A percentile compares a stretch with the other conserved stretches of the same genome.
phyloP scores from a whole-genome alignment of 2,888 invertebrate genomes.

The Watsonalla cultraria region DNA sequence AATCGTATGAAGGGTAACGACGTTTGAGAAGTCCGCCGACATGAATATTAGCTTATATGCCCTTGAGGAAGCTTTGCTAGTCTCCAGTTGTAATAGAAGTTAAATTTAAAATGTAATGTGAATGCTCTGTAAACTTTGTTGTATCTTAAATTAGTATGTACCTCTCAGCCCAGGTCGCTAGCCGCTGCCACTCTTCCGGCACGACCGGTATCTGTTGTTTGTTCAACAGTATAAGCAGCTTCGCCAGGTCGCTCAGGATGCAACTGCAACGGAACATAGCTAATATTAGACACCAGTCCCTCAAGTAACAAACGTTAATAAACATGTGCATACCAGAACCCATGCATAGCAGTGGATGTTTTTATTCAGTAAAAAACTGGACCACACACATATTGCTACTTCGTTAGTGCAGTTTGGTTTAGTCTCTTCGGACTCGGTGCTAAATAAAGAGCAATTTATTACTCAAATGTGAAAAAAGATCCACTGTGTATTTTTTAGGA shows the following conservation, averaged over 20 bases:
- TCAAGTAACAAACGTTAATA: slow-evolving; percentile 27
- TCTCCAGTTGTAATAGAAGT: too few species aligned
- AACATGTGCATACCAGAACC: slow-evolving; percentile 12
- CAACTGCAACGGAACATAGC: slow-evolving; percentile 47
- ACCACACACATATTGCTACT: neutral
- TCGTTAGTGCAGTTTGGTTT: neutral
- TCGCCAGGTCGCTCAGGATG: slow-evolving; percentile 86
- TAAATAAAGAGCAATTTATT: neutral
- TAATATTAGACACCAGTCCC: slow-evolving; percentile 23
- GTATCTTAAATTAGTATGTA: slow-evolving; percentile 18
- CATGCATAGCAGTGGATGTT: neutral
- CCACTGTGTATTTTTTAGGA: too few species aligned
- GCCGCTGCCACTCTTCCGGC: slow-evolving; percentile 90
- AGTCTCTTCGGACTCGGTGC: neutral
- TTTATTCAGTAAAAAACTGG: neutral
- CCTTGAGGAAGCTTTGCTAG: too few species aligned
- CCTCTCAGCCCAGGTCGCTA: slow-evolving; percentile 90
- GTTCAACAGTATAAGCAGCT: slow-evolving; percentile 88
- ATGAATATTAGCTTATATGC: too few species aligned
- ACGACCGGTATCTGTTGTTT: slow-evolving; percentile 85
- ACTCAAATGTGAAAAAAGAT: neutral
- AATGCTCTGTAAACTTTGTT: neutral
- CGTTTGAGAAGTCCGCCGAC: too few species aligned
- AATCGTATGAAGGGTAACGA: too few species aligned
- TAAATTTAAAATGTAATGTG: too few species aligned